Evolutionary conservation across 2,113 vertebrate genomes (phyloP).

Genomic region (Megaptera novaeangliae): DNA sequence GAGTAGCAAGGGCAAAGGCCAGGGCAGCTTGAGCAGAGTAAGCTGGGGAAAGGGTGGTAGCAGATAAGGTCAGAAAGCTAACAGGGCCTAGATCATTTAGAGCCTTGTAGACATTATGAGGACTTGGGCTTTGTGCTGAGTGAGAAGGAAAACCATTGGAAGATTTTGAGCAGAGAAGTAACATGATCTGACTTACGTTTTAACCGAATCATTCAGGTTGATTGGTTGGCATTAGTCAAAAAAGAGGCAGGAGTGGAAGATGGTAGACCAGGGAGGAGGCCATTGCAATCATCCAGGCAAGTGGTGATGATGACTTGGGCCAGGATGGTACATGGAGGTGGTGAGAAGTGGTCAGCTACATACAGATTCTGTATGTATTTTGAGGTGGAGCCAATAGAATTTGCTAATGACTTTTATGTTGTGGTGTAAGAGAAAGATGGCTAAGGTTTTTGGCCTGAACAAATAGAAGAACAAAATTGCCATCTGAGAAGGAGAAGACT

Average conservation of each 20-base stretch:
- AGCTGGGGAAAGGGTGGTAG: not conserved
- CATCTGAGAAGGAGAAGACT: not conserved
- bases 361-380: not conserved
- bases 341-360: not conserved
- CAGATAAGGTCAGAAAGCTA: not conserved
- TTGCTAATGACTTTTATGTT: not conserved
- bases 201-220: not conserved
- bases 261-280: not conserved
- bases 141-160: not conserved
- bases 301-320: not conserved
- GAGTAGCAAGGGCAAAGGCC: not conserved
- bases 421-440: not conserved
- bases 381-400: not conserved
- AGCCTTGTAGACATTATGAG: not conserved
- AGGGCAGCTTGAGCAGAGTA: not conserved
- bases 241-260: not conserved
- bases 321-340: not conserved
- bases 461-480: not conserved
- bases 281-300: not conserved
- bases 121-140: not conserved
- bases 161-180: not conserved
- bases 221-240: not conserved
- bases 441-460: not conserved
- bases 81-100: not conserved
- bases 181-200: not conserved